Evolutionary conservation across 2,113 vertebrate species (phyloP), one percentile per base, ranked within the genome.

Genomic region (Erpornis zantholeuca): DNA sequence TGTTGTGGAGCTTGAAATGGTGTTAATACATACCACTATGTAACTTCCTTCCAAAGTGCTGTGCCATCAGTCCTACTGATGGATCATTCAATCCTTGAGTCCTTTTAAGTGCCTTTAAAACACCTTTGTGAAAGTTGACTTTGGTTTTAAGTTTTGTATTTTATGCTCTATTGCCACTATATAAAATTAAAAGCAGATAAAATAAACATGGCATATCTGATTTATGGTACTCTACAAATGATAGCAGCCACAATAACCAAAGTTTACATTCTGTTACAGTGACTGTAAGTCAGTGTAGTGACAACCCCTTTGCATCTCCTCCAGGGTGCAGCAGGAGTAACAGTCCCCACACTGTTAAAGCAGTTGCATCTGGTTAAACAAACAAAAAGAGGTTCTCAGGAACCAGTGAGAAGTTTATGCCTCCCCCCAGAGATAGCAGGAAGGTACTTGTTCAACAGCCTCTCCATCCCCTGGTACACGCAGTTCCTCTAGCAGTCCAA

Each of bases 161-260:
- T 93, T 93, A 92, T 91, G 73, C 64, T 97, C 19, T 81, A 28
- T 79, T 92, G 90, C 85, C 56, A 91, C 71, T 96, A 24, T 84
- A 22, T 94, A 88, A 94, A 92, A 97, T 94, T 92, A 91, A 97
- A 97, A 94, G 86, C 77, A 45, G 65, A 93, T 92, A 54, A 92
- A 95, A 73, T 86, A 92, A 94, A 63, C 20, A 25, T 1, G 6
- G 15, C 2, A 7, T 33, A 27, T 15, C 71, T 88, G 36, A 69
- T 69, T 45, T 72, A 53, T 52, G 57, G 75, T 76, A 53, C 36
- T 84, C 25, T n/a, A 12, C 42, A 9, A 76, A 7, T 3, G 2
- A 11, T 1, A 45, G 53, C 59, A 83, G 53, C 36, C 53, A 29
- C 40, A 22, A 7, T 13, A 24, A 57, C 22, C 1, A 12, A 25